Base-by-base conservation (phyloP, 2,888 invertebrate genomes). In the Aquatica leii region DNA sequence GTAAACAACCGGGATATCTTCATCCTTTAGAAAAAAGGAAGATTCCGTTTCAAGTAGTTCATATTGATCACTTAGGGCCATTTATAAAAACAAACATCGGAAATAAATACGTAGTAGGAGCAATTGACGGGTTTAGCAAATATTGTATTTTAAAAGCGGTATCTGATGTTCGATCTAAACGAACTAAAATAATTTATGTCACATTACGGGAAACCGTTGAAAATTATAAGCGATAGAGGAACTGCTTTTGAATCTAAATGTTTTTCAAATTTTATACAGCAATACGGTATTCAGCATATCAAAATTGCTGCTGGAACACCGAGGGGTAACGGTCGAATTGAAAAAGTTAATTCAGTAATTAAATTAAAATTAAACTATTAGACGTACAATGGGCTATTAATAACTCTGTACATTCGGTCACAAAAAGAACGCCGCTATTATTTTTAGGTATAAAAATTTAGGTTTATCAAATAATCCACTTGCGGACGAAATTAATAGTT, bases 1-100 rank as follows among this genome's bases (percentile, higher is more conserved):
- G 41, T 4, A 43, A 17, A 17, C 14, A 8, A 14, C 41, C 41
- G 2, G 41, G 41, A 8, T 17, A 15, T 15, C 12, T 43, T 6
- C 41, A 43, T 43, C 41, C 17, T 17, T 4, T 43, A 14, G 41
- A 43, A 43, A 43, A 43, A 43, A 17, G 75, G 5, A 62, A 69
- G 1, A 68, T 73, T 1, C 79, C 80, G 0, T 80, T 82, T 46
- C 76, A 80, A 8, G 2, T 2, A 1, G 14, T 43, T 15, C 41
- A 43, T 9, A 17, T 43, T 14, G 14, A 43, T 9, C 41, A 43
- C 9, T 43, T 43, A 14, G 41, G 41, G 1, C 41, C 41, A 3
- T 43, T 43, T 12, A 14, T 43, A 12, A 12, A 14, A 12, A 3
- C 41, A 3, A 43, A 43, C 6, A 12, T 17, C 3, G 17, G 17